Evolutionary conservation across 2,888 invertebrate genomes (phyloP).

Genomic region (Caenorhabditis afra): DNA sequence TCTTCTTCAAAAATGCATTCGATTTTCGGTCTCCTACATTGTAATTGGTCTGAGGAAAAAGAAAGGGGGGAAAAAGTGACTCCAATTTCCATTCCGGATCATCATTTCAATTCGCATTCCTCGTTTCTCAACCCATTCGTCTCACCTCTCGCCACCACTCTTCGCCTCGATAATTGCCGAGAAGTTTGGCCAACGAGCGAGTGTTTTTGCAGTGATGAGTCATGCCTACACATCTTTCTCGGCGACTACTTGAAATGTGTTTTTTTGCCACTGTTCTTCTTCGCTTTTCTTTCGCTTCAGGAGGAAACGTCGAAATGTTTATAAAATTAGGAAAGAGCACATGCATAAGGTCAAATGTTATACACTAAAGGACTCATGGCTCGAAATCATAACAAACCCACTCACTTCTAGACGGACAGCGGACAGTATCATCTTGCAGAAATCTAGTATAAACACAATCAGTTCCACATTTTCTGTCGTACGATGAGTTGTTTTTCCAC

Average conservation of each 20-base stretch:
- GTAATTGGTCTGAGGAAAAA: constrained; percentile 20
- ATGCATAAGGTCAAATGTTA: constrained; percentile 14
- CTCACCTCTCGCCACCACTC: neutral
- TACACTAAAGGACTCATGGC: neutral
- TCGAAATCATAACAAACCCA: constrained; percentile 33
- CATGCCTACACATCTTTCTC: constrained; percentile 24
- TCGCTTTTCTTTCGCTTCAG: neutral
- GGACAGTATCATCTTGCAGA: constrained; percentile 41
- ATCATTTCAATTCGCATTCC: constrained; percentile 6
- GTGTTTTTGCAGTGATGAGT: constrained; percentile 20
- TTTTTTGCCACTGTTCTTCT: neutral
- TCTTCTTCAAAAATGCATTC: constrained; percentile 30
- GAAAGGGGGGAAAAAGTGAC: neutral
- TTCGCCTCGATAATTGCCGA: constrained; percentile 47
- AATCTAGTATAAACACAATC: constrained; percentile 21
- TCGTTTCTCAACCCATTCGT: constrained; percentile 2
- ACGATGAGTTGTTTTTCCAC: too few species aligned
- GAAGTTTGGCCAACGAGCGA: constrained; percentile 47
- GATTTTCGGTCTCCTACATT: constrained; percentile 9
- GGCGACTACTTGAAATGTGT: neutral
- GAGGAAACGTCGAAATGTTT: constrained; percentile 43
- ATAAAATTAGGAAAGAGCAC: constrained; percentile 26
- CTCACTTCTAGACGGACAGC: too few species aligned
- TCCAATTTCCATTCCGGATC: constrained; percentile 21
- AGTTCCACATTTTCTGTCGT: constrained; percentile 8